Conservation (phyloP, 2,888 invertebrate genomes). For the Agrotis segetum region DNA sequence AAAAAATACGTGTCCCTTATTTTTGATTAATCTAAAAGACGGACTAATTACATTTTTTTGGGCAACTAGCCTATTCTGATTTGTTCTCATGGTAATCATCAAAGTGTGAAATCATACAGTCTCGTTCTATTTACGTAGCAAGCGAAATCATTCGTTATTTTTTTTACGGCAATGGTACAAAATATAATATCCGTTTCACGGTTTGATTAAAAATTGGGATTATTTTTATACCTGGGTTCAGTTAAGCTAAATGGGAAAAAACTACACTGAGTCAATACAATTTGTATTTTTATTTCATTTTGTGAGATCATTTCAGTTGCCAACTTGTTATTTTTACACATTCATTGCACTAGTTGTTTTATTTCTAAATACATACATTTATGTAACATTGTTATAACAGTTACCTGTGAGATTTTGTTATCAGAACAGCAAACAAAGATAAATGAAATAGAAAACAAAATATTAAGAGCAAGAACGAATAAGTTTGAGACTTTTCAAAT, state of each 20-base stretch:
- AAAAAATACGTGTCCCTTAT: too few relatives aligned
- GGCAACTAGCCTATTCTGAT: too few relatives aligned
- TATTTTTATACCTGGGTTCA: conserved; percentile 21
- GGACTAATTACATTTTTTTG: too few relatives aligned
- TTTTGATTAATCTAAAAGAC: too few relatives aligned
- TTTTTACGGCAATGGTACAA: conserved; percentile 6
- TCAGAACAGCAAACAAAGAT: neutral
- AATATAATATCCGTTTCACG: conserved; percentile 18
- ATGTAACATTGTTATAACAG: too few relatives aligned
- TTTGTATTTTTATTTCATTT: neutral
- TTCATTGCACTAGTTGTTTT: too few relatives aligned
- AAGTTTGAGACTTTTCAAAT: conserved; percentile 5
- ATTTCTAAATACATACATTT: neutral
- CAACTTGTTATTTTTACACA: neutral
- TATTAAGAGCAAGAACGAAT: neutral
- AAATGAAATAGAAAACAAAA: neutral
- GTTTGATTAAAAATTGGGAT: conserved; percentile 45
- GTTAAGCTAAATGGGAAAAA: conserved; percentile 32
- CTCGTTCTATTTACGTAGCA: neutral
- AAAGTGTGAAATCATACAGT: neutral
- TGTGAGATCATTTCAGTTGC: neutral
- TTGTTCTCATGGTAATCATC: neutral
- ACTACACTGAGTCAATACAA: neutral
- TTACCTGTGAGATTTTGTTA: neutral
- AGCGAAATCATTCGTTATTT: conserved; percentile 3